These are phyloP conservation scores for Meta bourneti DNA, from an alignment of 2,888 invertebrate genomes.

Conservation along the genomic window DNA sequence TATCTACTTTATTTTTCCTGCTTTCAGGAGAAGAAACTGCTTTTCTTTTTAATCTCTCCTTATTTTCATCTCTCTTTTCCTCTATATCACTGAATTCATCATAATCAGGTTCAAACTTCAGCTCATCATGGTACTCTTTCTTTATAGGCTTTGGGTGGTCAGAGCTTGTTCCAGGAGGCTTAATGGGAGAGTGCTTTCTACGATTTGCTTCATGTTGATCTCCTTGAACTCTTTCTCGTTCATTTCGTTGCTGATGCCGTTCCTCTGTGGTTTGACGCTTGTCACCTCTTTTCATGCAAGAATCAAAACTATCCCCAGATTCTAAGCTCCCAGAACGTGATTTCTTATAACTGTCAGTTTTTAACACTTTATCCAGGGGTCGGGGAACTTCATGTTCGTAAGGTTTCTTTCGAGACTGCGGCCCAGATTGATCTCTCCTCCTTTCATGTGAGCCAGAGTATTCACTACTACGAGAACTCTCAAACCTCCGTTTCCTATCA, in stretches of 20 bases:
- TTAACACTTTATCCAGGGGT: background rate
- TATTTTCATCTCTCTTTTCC: conserved; percentile 34
- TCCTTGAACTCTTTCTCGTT: background rate
- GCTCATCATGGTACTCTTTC: conserved; percentile 68
- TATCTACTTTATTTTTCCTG: conserved; percentile 43
- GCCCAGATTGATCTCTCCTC: conserved; percentile 22
- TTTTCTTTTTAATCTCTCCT: conserved; percentile 33
- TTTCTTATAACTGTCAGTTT: conserved; percentile 8
- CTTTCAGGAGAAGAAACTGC: conserved; percentile 36
- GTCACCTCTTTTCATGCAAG: conserved; percentile 34
- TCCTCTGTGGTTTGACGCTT: conserved; percentile 21
- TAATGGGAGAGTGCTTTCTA: conserved; percentile 62
- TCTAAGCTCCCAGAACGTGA: conserved; percentile 65
- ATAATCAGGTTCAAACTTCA: conserved; percentile 77
- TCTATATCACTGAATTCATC: conserved; percentile 75
- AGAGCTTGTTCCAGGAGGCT: conserved; percentile 39
- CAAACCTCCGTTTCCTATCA: conserved; percentile 48
- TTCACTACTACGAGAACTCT: background rate
- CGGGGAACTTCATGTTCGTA: conserved; percentile 6
- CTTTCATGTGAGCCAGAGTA: conserved; percentile 15
- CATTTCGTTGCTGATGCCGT: background rate
- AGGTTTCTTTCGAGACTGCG: background rate
- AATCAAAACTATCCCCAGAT: conserved; percentile 45
- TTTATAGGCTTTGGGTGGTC: conserved; percentile 17
- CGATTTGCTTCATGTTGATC: conserved; percentile 14